Percentiles rank a stretch among this genome's conserved stretches.
Conservation (phyloP, 2,113 vertebrate species). For the Gopherus evgoodei region DNA sequence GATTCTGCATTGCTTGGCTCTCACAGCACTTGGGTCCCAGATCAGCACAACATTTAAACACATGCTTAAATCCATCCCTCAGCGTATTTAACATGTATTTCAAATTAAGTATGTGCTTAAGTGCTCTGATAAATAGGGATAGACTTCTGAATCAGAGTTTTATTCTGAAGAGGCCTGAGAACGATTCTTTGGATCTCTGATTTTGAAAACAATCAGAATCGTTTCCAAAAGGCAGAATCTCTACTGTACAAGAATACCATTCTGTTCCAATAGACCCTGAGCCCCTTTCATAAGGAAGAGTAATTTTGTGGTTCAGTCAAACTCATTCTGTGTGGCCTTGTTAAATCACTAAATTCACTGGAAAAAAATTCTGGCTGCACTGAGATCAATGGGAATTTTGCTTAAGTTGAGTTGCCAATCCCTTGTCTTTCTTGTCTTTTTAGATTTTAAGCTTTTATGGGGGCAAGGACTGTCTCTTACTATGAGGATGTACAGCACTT, state of each 20-base stretch:
- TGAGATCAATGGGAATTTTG: not conserved
- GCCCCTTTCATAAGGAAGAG: not conserved
- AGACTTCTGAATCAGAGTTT: not conserved
- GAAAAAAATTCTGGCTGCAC: not conserved
- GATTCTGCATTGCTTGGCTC: not conserved
- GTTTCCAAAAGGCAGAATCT: not conserved
- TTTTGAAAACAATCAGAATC: not conserved
- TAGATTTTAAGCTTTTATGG: not conserved
- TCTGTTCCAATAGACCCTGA: not conserved
- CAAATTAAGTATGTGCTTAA: not conserved
- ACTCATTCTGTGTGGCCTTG: not conserved
- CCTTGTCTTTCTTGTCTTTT: not conserved
- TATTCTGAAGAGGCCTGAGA: not conserved
- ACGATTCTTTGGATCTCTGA: too few relatives aligned
- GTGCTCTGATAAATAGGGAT: not conserved
- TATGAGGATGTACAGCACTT: not conserved
- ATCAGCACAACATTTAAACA: not conserved
- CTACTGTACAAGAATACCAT: not conserved
- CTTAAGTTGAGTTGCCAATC: not conserved
- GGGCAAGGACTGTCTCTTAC: not conserved
- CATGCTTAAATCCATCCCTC: not conserved
- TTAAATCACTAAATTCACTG: not conserved
- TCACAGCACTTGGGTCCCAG: accelerated
- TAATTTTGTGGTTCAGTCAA: not conserved
- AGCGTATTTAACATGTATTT: accelerated